Percentiles rank a stretch among this genome's conserved stretches.
Conservation (phyloP, 2,113 vertebrate species). For the Ginglymostoma cirratum region DNA sequence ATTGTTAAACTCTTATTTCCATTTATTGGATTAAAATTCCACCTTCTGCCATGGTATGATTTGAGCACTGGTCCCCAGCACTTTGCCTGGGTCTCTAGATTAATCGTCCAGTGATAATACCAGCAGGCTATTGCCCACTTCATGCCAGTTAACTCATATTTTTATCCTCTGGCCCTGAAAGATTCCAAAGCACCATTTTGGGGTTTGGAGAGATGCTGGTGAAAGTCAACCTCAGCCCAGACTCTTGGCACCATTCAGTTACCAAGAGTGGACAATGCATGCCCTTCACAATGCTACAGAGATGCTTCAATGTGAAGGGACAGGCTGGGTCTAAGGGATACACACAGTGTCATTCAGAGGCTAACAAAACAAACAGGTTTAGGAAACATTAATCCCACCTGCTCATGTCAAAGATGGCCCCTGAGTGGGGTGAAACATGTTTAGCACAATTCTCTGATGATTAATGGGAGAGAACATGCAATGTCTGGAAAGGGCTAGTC, state of each 20-base stretch:
- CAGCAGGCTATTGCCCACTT: neutral
- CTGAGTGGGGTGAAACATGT: neutral
- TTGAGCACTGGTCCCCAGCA: too few species aligned
- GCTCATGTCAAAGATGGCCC: neutral
- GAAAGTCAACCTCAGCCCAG: neutral
- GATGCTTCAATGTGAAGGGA: neutral
- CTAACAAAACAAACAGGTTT: neutral
- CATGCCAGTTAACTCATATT: neutral
- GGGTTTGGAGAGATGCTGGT: neutral
- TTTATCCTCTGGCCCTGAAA: neutral
- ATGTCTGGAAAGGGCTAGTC: neutral
- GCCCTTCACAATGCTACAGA: neutral
- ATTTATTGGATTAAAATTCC: too few species aligned
- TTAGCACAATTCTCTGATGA: neutral
- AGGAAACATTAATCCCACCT: neutral
- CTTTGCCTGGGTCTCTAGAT: too few species aligned
- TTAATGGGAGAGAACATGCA: neutral
- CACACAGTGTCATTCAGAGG: neutral
- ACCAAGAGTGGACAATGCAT: neutral
- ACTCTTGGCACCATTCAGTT: neutral
- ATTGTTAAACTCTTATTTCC: too few species aligned
- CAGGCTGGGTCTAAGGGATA: neutral
- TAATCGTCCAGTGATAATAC: too few species aligned
- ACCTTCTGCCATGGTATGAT: too few species aligned
- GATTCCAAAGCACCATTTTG: neutral